Evolutionary conservation across 1,140 invertebrate genomes (phyloP).

Genomic region (Bombus polaris): DNA sequence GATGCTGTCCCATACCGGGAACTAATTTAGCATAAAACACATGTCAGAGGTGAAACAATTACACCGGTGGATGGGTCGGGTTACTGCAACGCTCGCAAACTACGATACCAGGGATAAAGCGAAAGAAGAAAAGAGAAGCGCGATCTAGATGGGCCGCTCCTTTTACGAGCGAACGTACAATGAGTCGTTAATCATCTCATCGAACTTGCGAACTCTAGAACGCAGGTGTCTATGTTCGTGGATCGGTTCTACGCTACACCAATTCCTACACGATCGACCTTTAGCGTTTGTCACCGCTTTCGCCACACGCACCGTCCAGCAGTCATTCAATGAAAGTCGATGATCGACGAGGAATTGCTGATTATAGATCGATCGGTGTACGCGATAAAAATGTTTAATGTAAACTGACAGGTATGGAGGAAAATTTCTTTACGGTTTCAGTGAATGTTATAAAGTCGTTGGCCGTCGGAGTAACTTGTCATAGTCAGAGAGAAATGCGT

Average conservation of each 20-base stretch:
- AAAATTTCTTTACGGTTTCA: not conserved
- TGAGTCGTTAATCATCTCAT: conserved; percentile 49
- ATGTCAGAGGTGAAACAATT: conserved; percentile 31
- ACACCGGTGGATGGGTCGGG: conserved; percentile 5
- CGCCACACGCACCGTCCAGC: not conserved
- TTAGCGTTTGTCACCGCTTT: not conserved
- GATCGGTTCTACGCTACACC: not conserved
- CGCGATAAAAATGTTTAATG: not conserved
- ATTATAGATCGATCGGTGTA: not conserved
- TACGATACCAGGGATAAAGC: not conserved
- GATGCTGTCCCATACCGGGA: not conserved
- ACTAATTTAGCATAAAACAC: conserved; percentile 19
- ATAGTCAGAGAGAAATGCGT: not conserved
- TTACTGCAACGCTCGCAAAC: conserved; percentile 27
- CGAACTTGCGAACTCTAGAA: conserved; percentile 9
- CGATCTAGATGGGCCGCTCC: not conserved
- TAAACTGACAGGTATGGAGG: not conserved
- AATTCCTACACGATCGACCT: conserved; percentile 14
- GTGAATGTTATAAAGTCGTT: not conserved
- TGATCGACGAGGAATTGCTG: not conserved
- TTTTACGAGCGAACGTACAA: conserved; percentile 29
- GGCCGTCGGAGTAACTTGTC: not conserved
- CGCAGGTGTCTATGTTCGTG: conserved; percentile 25
- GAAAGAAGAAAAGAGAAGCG: not conserved
- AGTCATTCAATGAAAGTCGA: not conserved